A percentile compares a stretch with the other conserved stretches of the same genome.
Conservation (phyloP, 2,113 vertebrate species). For the Dromaius novaehollandiae region DNA sequence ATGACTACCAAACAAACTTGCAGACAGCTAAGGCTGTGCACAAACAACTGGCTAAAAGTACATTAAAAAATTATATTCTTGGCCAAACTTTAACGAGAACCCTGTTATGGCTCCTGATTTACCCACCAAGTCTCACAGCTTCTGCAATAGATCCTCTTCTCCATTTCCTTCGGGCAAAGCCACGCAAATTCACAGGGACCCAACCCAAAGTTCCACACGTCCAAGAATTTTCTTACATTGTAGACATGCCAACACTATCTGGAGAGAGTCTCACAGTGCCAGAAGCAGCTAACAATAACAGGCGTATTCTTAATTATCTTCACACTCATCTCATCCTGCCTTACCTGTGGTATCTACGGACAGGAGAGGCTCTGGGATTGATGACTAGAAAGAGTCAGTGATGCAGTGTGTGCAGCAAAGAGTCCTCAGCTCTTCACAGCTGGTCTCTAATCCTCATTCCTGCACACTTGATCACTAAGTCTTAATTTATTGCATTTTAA, state of each 20-base stretch:
- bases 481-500: slow-evolving; percentile 61
- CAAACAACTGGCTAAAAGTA: background rate
- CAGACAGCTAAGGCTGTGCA: background rate
- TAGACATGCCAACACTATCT: background rate
- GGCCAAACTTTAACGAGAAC: background rate
- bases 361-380: background rate
- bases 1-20: background rate
- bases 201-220: background rate
- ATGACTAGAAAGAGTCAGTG: background rate
- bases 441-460: slow-evolving; percentile 45
- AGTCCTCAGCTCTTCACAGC: slow-evolving; percentile 23
- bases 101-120: background rate
- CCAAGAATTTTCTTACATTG: background rate
- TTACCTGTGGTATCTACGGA: background rate
- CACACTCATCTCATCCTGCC: background rate
- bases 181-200: background rate
- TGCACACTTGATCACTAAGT: slow-evolving; percentile 21
- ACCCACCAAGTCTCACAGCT: background rate
- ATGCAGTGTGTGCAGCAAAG: slow-evolving; percentile 6
- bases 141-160: background rate
- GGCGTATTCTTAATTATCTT: background rate
- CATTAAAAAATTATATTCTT: background rate
- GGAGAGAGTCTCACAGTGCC: background rate
- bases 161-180: background rate
- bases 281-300: background rate